phyloP scores from a whole-genome alignment of 2,797 vertebrate genomes.

The Neostethus bicornis region DNA sequence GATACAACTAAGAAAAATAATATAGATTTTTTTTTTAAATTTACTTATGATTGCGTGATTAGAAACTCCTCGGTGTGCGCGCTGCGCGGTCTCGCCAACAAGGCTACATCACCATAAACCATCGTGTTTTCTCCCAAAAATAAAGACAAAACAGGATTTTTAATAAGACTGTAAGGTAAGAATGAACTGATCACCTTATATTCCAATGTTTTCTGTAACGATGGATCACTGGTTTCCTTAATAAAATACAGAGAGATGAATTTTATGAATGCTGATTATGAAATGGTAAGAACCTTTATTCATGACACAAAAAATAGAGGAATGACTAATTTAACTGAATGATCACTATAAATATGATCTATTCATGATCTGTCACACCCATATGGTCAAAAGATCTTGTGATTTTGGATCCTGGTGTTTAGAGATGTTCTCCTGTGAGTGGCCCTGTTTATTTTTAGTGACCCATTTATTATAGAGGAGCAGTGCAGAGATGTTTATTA shows the following conservation, averaged over 20 bases:
- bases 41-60: background rate
- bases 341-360: too few species aligned
- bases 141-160: conserved; percentile 18
- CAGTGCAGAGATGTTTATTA: too few species aligned
- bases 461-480: conserved; percentile 29
- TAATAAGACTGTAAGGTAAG: conserved; percentile 50
- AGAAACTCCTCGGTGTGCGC: conserved; percentile 20
- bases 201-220: too few species aligned
- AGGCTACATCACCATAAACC: conserved; percentile 37
- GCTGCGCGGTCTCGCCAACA: conserved; percentile 62
- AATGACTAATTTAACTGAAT: too few species aligned
- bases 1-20: too few species aligned
- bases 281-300: background rate
- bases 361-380: too few species aligned
- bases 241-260: conserved; percentile 6
- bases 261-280: conserved; percentile 6
- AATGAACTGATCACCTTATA: too few species aligned
- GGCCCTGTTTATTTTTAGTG: conserved; percentile 41
- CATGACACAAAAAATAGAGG: too few species aligned
- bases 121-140: conserved; percentile 16
- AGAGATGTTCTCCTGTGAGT: conserved; percentile 1
- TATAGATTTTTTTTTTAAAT: too few species aligned
- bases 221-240: conserved; percentile 35
- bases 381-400: too few species aligned
- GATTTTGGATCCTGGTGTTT: background rate